Evolutionary conservation across 2,113 vertebrate species (phyloP).

Genomic region (Poicephalus gulielmi): DNA sequence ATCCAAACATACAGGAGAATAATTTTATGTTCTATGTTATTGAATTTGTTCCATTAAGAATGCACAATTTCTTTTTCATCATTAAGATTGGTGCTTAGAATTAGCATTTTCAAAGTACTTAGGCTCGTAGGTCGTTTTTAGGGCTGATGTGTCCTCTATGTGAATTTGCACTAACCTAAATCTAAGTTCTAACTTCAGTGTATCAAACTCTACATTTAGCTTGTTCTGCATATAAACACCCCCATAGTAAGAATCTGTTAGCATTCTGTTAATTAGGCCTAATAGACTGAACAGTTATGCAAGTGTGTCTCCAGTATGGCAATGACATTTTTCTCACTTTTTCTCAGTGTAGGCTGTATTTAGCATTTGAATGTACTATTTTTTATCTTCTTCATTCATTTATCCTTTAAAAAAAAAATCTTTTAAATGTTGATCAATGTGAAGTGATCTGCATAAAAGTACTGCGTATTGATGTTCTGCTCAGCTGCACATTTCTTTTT

Average conservation of each 20-base stretch:
- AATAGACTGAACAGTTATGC: conserved; percentile 33
- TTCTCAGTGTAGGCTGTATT: conserved; percentile 22
- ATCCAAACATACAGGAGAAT: neutral
- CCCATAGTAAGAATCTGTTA: conserved; percentile 2
- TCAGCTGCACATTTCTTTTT: conserved; percentile 53
- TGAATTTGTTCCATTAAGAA: neutral
- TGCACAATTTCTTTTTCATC: neutral
- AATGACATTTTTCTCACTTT: conserved; percentile 42
- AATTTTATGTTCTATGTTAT: neutral
- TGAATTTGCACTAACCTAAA: neutral
- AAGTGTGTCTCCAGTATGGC: conserved; percentile 1
- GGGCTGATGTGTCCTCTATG: neutral
- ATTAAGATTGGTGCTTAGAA: neutral
- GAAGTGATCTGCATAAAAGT: conserved; percentile 29
- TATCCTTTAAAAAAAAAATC: neutral
- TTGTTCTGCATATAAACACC: conserved; percentile 19
- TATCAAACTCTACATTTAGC: neutral
- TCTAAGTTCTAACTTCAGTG: neutral
- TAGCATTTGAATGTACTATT: conserved; percentile 45
- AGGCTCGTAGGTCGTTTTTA: neutral
- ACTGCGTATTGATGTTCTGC: conserved; percentile 21
- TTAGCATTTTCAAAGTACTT: neutral
- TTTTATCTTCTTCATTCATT: conserved; percentile 41
- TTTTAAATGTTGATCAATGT: conserved; percentile 47
- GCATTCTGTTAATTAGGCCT: conserved; percentile 33